Conservation (phyloP, 2,888 invertebrate genomes). For the Napeogenes sylphis region DNA sequence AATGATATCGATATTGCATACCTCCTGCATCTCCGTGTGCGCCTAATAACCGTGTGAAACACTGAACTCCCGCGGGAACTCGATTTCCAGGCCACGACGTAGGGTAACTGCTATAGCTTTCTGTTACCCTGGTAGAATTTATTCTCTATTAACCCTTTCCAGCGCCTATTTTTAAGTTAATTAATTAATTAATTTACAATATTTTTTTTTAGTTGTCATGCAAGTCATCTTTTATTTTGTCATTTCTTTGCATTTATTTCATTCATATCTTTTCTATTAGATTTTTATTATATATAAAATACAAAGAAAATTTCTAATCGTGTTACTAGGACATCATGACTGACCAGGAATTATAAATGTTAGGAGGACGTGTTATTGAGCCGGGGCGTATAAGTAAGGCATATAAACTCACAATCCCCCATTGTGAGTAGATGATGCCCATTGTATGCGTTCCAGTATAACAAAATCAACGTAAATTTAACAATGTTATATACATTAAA, state of each 20-base stretch:
- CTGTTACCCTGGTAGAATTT: constrained; percentile 44
- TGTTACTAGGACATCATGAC: constrained; percentile 54
- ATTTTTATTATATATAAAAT: constrained; percentile 17
- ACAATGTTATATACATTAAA: too few relatives aligned
- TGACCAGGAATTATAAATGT: constrained; percentile 41
- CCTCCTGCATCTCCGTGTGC: constrained; percentile 41
- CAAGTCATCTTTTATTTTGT: too few relatives aligned
- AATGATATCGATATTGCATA: constrained; percentile 17
- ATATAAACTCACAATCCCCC: not conserved
- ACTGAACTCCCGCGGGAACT: constrained; percentile 46
- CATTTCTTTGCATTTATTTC: too few relatives aligned
- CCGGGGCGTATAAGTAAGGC: constrained; percentile 42
- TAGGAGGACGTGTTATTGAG: constrained; percentile 37
- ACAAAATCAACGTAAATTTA: too few relatives aligned
- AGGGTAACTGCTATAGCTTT: constrained; percentile 31
- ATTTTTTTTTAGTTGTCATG: not conserved
- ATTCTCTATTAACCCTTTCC: constrained; percentile 46
- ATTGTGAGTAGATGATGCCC: not conserved
- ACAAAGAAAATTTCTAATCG: constrained; percentile 43
- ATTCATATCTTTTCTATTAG: too few relatives aligned
- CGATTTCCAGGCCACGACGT: constrained; percentile 25
- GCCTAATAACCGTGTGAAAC: constrained; percentile 55
- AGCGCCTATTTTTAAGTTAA: not conserved
- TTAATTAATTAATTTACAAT: too few relatives aligned
- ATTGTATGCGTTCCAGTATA: too few relatives aligned